These are phyloP conservation scores for Allolobophora icterica DNA, from an alignment of 2,888 invertebrate genomes.

Conservation along the genomic window DNA sequence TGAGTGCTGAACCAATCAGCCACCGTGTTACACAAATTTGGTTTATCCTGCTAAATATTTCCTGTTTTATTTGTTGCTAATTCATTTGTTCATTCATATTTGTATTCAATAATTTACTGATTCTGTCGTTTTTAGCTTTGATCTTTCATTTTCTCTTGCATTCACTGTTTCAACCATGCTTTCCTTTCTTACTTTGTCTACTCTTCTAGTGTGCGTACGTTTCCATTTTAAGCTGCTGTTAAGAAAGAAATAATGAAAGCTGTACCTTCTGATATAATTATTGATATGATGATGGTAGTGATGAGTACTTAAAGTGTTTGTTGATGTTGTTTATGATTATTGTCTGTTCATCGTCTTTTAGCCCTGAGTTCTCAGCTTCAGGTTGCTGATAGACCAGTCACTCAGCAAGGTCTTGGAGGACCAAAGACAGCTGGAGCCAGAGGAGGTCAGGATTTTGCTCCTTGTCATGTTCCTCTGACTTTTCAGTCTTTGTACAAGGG, in stretches of 20 bases:
- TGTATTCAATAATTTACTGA: too few species aligned
- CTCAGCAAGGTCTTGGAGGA: constrained; percentile 79
- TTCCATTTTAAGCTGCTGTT: background rate
- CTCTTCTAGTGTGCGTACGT: background rate
- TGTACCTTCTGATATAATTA: background rate
- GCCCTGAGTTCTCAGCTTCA: constrained; percentile 62
- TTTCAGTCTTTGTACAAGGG: background rate
- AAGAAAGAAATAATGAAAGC: background rate
- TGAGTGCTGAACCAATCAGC: background rate
- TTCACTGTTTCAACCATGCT: background rate
- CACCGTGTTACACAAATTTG: too few species aligned
- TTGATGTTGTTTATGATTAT: background rate
- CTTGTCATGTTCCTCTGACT: background rate
- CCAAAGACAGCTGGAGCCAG: constrained; percentile 71
- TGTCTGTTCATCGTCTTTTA: constrained; percentile 42
- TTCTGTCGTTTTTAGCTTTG: background rate
- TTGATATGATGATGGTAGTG: background rate
- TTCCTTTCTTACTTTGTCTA: background rate
- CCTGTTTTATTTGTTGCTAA: background rate
- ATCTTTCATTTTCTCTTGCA: background rate
- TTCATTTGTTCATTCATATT: background rate
- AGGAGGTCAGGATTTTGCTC: constrained; percentile 49
- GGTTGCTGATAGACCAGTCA: constrained; percentile 78
- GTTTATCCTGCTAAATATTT: too few species aligned
- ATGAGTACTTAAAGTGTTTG: too few species aligned